Evolutionary conservation across 2,888 invertebrate species (phyloP), one percentile per base, ranked within the genome.

Genomic region (Heliconius ethilla): DNA sequence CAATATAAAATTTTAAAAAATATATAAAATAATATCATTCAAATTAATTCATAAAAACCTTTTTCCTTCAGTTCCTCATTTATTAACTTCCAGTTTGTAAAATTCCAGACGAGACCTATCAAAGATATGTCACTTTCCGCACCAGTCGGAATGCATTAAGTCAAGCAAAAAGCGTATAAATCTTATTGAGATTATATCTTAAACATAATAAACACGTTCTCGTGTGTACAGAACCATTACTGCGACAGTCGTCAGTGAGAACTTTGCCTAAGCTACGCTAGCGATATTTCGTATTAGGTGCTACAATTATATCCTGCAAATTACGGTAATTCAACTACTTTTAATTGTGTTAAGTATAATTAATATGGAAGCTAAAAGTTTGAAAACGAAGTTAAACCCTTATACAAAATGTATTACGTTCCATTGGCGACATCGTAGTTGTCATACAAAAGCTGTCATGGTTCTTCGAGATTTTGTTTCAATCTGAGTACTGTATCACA

Each of bases 81-180:
- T 13, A 63, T n/a, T 63, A 27, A 40, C 27, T 45, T 65, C 27
- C 45, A 63, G 11, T 74, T 25, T 22, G 7, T 59, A 74, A 73
- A 75, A 62, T 55, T 29, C 33, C 74, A 75, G 66, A 73, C 25
- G 9, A 72, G 72, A 78, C 77, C 76, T 45, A 63, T 67, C 59
- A 45, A 67, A 59, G 40, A 55, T 62, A 62, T 74, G 37, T 70
- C 78, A 75, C 75, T 75, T 82, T 82, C 83, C 92, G 92, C 93
- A 94, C 94, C 94, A 93, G 93, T 89, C 93, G 92, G 92, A 93
- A 93, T 93, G 92, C 92, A 92, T 87, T 84, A 87, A 91, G 89
- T 91, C 87, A 91, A 93, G 92, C 93, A 89, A 90, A 88, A 94
- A 93, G 93, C 93, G 87, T 92, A 90, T 89, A 90, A 90, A 90